Evolutionary conservation across 2,113 vertebrate genomes (phyloP), one percentile per base, ranked within the genome.

Genomic region (Typhlomys cinereus): DNA sequence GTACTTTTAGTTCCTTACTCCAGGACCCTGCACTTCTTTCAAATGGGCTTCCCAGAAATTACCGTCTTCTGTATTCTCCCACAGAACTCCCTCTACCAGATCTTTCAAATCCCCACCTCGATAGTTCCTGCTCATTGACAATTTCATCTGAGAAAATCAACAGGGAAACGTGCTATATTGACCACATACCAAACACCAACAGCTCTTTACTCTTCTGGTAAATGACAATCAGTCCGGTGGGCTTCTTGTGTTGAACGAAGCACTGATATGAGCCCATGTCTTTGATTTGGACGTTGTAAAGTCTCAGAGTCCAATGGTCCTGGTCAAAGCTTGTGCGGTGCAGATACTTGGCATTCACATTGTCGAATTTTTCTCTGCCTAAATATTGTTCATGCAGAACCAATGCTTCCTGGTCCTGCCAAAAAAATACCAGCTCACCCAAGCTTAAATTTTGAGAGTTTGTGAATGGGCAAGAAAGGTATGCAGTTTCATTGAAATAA

Each of bases 181-280:
- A 70, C 54, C 67, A 97, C 96, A 31, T 96, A 97, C 96, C 96
- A 15, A 93, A 1, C 76, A 97, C 95, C n/a, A 74, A 93, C 0
- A 97, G 76, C 17, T 95, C 41, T 11, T 61, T 67, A 46, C 1
- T 27, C 70, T 70, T 94, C 44, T 93, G 81, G 44, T 93, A 13
- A 34, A 86, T 12, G 27, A 23, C 9, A 25, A 89, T 0, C 0
- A 79, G 15, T 79, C 89, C 95, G 8, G 10, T n/a, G 54, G 50
- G 7, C 1, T 7, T 3, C 36, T 48, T 88, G 31, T 41, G 41
- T 52, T 95, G 95, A 85, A 96, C 31, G 54, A 80, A 89, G 39
- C 97, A 97, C 7, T 91, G 57, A 48, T 96, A 97, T 0, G 1
- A 14, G 59, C 96, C 95, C 74, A 71, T 48, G 64, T 97, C 96